Conservation (phyloP, 2,113 vertebrate genomes). For the Pungitius pungitius region DNA sequence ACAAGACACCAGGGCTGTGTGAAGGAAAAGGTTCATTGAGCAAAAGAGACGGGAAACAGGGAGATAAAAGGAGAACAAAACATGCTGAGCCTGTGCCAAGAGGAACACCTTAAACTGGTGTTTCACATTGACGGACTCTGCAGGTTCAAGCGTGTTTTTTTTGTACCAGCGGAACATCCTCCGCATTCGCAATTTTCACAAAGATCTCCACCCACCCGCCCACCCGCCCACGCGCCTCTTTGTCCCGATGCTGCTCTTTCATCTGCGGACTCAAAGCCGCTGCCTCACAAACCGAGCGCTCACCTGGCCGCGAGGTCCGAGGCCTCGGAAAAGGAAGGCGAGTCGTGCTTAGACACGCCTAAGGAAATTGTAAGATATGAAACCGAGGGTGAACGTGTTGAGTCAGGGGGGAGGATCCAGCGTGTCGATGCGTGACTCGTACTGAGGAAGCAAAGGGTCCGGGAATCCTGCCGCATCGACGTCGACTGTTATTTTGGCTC, state of each 20-base stretch:
- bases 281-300: not conserved
- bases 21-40: too few relatives aligned
- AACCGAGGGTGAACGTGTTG: not conserved
- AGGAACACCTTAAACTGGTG: not conserved
- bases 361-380: too few relatives aligned
- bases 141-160: not conserved
- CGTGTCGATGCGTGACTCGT: not conserved
- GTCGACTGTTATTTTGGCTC: not conserved
- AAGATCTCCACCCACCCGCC: not conserved
- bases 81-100: too few relatives aligned
- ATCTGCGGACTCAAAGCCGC: not conserved
- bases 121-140: not conserved
- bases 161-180: not conserved
- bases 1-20: too few relatives aligned
- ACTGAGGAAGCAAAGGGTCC: not conserved
- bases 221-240: not conserved
- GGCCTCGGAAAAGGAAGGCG: too few relatives aligned
- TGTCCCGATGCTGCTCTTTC: not conserved
- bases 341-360: too few relatives aligned
- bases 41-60: too few relatives aligned
- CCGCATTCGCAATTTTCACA: not conserved
- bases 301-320: not conserved
- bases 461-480: not conserved
- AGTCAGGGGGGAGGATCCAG: not conserved
- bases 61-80: too few relatives aligned